A percentile compares a stretch with the other conserved stretches of the same genome.
These are phyloP conservation scores for Anomalospiza imberbis DNA, from an alignment of 2,797 vertebrate species.

Conservation along the genomic window DNA sequence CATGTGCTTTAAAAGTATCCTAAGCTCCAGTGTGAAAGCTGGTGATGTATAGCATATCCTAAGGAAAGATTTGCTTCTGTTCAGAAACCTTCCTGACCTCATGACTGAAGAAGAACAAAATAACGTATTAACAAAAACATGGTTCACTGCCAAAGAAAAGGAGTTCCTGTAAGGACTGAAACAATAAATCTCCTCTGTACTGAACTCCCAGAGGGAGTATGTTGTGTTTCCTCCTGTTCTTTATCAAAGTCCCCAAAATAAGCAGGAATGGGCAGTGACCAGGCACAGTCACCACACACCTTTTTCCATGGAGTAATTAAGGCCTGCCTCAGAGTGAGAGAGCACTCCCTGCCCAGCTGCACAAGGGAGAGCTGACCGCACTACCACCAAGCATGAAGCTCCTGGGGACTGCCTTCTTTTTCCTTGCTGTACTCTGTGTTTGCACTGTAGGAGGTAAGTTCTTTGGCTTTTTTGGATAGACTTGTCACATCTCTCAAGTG, in stretches of 20 bases:
- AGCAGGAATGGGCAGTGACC: slow-evolving; percentile 76
- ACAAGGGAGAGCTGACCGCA: slow-evolving; percentile 28
- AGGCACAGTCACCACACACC: slow-evolving; percentile 68
- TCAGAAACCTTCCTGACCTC: slow-evolving; percentile 69
- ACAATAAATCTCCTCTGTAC: slow-evolving; percentile 80
- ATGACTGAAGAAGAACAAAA: slow-evolving; percentile 75
- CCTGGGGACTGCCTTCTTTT: slow-evolving; percentile 53
- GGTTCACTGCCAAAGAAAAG: slow-evolving; percentile 76
- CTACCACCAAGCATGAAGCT: slow-evolving; percentile 74
- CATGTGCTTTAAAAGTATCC: not conserved
- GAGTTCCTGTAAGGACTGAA: slow-evolving; percentile 81
- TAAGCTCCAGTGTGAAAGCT: not conserved
- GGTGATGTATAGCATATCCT: slow-evolving; percentile 10
- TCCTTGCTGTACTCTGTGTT: slow-evolving; percentile 56
- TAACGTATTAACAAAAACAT: slow-evolving; percentile 77
- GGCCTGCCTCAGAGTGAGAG: slow-evolving; percentile 40
- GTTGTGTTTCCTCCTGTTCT: slow-evolving; percentile 86
- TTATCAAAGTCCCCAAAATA: slow-evolving; percentile 88
- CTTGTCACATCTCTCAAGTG: not conserved
- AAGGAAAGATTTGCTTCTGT: slow-evolving; percentile 64
- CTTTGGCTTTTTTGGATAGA: not conserved
- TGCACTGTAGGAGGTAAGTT: slow-evolving; percentile 59
- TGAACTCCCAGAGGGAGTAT: slow-evolving; percentile 85
- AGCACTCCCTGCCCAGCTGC: slow-evolving; percentile 41
- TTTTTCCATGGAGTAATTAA: slow-evolving; percentile 76